Base-by-base conservation (phyloP, 2,113 vertebrate genomes). In the Tragelaphus scriptus region DNA sequence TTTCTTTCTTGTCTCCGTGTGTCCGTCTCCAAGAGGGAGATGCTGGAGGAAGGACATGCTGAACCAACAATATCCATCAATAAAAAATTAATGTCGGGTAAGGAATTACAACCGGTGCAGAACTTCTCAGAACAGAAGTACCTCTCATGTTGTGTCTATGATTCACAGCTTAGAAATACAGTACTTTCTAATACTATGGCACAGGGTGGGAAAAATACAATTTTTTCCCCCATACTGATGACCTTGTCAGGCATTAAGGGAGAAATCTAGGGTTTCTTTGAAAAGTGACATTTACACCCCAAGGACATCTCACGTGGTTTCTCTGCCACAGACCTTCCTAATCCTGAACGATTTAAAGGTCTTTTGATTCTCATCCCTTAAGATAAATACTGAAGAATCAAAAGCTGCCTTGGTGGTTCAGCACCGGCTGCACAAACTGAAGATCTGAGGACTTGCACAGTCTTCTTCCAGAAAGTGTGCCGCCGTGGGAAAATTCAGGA, bases 371-470 rank as follows among this genome's bases (percentile, higher is more conserved):
- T 5, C 7, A 51, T 51, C 40, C 59, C 40, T 30, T 49, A 21
- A 59, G 40, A 65, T 14, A 16, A 84, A 79, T 10, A 12, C 16
- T 17, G 16, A 53, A n/a, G 49, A 58, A 81, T 59, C 58, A 40
- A 68, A 44, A 1, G 15, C 58, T 49, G 49, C 81, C 85, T 58
- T 36, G 95, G 26, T 56, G 19, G 65, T 68, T 26, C 10, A 30
- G 36, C 26, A 7, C 0, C 6, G 36, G 82, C 61, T 21, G 3
- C 32, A 2, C n/a, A 10, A 30, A 36, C 0, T 2, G 8, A 28
- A 30, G 68, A 13, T 23, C 40, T 17, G 0, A 5, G 1, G 0
- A 21, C 55, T 13, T 13, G 1, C 0, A 0, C 13, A 1, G 21
- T 21, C 58, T 28, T 51, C 40, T 47, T 65, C 58, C 2, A 21